phyloP scores from a whole-genome alignment of 2,888 invertebrate genomes.

The Pristionchus fissidentatus region DNA sequence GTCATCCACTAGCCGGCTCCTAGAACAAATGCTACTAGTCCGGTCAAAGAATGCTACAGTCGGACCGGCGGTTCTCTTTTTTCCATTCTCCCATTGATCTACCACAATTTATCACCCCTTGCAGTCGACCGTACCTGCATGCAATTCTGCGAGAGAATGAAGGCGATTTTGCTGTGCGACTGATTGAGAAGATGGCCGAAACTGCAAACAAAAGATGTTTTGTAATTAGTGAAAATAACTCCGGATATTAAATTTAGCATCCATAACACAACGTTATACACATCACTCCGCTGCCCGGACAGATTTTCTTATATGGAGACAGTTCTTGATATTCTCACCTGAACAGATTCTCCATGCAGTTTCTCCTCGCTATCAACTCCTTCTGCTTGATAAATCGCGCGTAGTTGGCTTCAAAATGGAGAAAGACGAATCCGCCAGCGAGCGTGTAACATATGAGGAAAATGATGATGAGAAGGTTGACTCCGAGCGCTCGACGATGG shows the following conservation, averaged over 20 bases:
- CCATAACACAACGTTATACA: no score
- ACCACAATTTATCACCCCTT: no score
- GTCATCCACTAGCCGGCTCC: no score
- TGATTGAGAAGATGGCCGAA: background rate
- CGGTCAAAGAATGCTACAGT: no score
- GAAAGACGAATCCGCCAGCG: constrained; percentile 30
- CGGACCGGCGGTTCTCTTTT: no score
- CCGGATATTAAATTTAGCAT: no score
- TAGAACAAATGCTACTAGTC: no score
- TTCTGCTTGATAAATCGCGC: background rate
- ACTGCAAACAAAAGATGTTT: background rate
- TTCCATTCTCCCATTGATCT: no score
- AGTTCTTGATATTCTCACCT: constrained; percentile 47
- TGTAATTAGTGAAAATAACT: background rate
- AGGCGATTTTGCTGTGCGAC: background rate
- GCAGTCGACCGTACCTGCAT: no score
- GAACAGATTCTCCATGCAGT: constrained; percentile 52
- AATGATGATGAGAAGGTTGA: constrained; percentile 32
- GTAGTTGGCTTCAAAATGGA: constrained; percentile 33
- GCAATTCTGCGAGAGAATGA: background rate
- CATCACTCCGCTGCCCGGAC: no score
- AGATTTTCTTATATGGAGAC: no score
- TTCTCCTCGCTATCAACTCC: constrained; percentile 4
- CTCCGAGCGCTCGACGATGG: background rate
- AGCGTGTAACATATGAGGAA: constrained; percentile 46